Base-by-base conservation (phyloP, 2,113 vertebrate genomes). In the Cranoglanis bouderius region DNA sequence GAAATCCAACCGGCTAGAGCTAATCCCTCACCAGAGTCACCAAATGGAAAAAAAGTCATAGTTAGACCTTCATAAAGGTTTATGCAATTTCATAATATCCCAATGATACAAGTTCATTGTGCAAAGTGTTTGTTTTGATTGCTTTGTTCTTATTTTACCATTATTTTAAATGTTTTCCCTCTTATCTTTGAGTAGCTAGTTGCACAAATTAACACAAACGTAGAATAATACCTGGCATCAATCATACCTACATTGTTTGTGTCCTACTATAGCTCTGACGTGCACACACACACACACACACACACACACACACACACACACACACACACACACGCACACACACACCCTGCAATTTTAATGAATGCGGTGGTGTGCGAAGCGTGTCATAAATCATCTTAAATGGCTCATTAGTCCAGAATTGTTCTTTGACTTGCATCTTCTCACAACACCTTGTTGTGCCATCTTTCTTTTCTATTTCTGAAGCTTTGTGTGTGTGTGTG, bases 311-410 rank as follows among this genome's bases (percentile, higher is more conserved):
- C 57, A 10, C 61, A 67, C 38, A 74, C 53, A 70, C 57, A 49
- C 29, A 49, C 38, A 78, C 35, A 72, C 38, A 86, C 51, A 21
- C 78, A 75, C 43, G 40, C 75, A 1, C 3, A 10, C 51, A 38
- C 49, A 77, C 67, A 57, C 67, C 78, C 53, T 90, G 70, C 49
- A 55, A 65, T 84, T 84, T 84, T 89, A 89, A 90, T 89, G 72
- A 90, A 63, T 72, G 72, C 61, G 61, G 35, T 82, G 63, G 35
- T 72, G 29, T 89, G 57, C 51, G 24, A 38, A 84, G 70, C 59
- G 67, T 80, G 72, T 90, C 84, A 84, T 89, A 90, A 82, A 90
- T 90, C 85, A 85, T 87, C 80, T 90, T 87, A 90, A 90, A 90
- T 84, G 85, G 84, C 70, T 84, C 80, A 89, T 90, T 87, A 89